These are phyloP conservation scores for Muscidifurax raptorellus DNA, from an alignment of 1,140 invertebrate species.

Conservation along the genomic window DNA sequence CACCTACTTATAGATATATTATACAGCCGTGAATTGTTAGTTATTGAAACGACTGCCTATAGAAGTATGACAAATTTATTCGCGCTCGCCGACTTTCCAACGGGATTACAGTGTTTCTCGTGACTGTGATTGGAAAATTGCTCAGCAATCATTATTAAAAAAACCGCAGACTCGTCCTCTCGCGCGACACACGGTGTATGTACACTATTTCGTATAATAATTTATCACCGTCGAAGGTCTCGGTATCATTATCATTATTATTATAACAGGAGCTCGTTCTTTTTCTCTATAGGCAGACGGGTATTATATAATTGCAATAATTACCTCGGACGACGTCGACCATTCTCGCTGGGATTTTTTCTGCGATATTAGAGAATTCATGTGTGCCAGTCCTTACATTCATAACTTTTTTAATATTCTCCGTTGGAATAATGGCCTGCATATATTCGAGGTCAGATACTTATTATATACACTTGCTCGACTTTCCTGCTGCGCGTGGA, in stretches of 20 bases:
- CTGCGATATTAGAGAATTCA: not conserved
- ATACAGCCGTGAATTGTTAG: too few relatives aligned
- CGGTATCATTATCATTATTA: not conserved
- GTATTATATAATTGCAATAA: not conserved
- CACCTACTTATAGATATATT: too few relatives aligned
- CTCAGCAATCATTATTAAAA: not conserved
- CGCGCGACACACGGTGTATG: not conserved
- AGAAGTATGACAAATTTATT: too few relatives aligned
- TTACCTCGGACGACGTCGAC: not conserved
- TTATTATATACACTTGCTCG: not conserved
- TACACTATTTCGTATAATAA: not conserved
- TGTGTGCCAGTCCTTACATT: not conserved
- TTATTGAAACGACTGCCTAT: too few relatives aligned
- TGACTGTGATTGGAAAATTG: not conserved
- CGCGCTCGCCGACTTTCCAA: not conserved
- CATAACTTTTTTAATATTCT: not conserved
- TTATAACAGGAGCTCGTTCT: not conserved
- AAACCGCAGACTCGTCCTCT: not conserved
- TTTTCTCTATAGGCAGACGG: not conserved
- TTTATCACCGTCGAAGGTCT: not conserved
- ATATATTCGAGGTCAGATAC: not conserved
- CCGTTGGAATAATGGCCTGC: not conserved
- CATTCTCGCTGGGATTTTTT: not conserved
- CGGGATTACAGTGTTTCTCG: not conserved
- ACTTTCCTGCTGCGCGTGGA: not conserved